These are phyloP conservation scores for Limanda limanda DNA, from an alignment of 2,113 vertebrate species.

Conservation along the genomic window DNA sequence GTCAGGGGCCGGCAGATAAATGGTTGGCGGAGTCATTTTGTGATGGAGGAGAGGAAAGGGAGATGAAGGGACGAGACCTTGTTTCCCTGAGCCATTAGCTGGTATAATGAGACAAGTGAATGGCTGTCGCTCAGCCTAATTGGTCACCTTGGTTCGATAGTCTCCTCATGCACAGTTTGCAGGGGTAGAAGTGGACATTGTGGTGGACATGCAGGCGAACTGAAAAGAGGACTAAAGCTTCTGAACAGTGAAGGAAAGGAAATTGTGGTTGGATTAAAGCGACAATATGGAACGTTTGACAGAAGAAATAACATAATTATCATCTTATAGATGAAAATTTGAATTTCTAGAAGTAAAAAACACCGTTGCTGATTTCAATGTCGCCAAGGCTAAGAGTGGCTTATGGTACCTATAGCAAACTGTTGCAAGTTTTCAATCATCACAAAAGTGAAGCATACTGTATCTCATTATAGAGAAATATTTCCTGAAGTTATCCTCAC, in stretches of 20 bases:
- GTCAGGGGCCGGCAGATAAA: conserved; percentile 55
- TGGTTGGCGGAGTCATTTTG: conserved; percentile 59
- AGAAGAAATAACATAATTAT: no score
- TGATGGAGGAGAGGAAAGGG: conserved; percentile 36
- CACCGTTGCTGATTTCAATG: no score
- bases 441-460: neutral
- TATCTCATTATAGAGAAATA: neutral
- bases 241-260: neutral
- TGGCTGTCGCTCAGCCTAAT: conserved; percentile 74
- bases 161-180: conserved; percentile 42
- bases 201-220: neutral
- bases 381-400: neutral
- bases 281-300: neutral
- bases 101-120: conserved; percentile 64
- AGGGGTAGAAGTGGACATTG: conserved; percentile 6
- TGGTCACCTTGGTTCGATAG: conserved; percentile 65
- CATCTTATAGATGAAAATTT: neutral
- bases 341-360: neutral
- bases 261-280: neutral
- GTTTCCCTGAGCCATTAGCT: conserved; percentile 60
- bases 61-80: conserved; percentile 51
- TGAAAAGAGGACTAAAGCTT: conserved; percentile 11
- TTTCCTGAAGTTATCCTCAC: neutral
- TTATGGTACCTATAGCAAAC: neutral
- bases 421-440: no score